A percentile compares a stretch with the other conserved stretches of the same genome.
phyloP scores from a whole-genome alignment of 2,797 vertebrate genomes.

The Rhynchotus rufescens region DNA sequence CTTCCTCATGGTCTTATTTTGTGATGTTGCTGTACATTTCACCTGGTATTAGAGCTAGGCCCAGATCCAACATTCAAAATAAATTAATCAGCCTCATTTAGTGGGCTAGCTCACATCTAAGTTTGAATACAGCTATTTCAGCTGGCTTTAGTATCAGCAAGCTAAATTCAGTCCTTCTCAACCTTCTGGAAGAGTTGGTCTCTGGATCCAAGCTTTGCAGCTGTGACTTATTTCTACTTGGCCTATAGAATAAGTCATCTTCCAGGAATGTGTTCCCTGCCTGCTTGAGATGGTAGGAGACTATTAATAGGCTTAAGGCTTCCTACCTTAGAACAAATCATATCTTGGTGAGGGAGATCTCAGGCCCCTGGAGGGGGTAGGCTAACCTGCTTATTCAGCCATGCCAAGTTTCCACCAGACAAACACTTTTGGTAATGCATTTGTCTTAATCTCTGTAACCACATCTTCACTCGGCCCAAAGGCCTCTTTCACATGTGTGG shows the following conservation, averaged over 20 bases:
- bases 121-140: background rate
- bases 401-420: background rate
- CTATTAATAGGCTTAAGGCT: background rate
- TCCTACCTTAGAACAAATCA: conserved; percentile 6
- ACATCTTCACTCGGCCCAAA: background rate
- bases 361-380: background rate
- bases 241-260: background rate
- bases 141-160: background rate
- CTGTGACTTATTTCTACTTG: conserved; percentile 21
- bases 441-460: background rate
- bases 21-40: background rate
- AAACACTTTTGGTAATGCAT: background rate
- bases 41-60: background rate
- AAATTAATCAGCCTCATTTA: background rate
- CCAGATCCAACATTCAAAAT: conserved; percentile 9
- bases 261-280: conserved; percentile 12
- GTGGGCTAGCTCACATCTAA: background rate
- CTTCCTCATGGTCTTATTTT: background rate
- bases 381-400: background rate
- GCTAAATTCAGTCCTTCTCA: background rate
- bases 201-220: conserved; percentile 16
- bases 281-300: background rate
- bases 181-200: conserved; percentile 5
- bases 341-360: background rate
- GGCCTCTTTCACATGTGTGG: background rate